A percentile compares a stretch with the other conserved stretches of the same genome.
Conservation (phyloP, 2,113 vertebrate genomes). For the Lethenteron camtschaticum region DNA sequence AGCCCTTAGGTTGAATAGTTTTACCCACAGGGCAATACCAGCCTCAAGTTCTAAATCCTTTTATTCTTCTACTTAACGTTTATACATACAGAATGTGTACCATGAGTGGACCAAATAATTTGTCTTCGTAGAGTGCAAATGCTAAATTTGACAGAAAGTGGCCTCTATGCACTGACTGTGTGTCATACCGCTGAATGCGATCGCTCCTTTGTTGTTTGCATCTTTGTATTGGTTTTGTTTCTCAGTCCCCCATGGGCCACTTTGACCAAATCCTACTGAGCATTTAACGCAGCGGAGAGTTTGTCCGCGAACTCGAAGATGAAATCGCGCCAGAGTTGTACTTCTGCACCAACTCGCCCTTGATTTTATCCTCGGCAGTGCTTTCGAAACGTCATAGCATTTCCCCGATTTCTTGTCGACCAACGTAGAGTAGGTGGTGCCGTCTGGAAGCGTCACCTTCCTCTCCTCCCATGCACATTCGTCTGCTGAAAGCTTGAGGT, state of each 20-base stretch:
- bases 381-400: conserved; percentile 81
- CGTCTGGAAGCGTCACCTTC: conserved; percentile 73
- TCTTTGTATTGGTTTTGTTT: neutral
- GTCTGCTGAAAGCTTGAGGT: conserved; percentile 74
- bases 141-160: no score
- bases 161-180: no score
- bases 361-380: conserved; percentile 59
- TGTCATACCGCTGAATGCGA: no score
- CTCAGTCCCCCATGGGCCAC: neutral
- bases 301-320: conserved; percentile 63
- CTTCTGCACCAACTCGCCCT: conserved; percentile 56
- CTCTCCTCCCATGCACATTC: conserved; percentile 98
- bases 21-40: no score
- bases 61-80: no score
- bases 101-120: no score
- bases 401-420: conserved; percentile 76
- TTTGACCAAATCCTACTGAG: neutral
- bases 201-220: no score
- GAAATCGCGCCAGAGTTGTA: conserved; percentile 59
- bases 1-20: no score
- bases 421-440: conserved; percentile 71
- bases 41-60: no score
- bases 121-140: no score
- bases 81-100: no score
- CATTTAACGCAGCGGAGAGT: no score